A percentile compares a stretch with the other conserved stretches of the same genome.
Evolutionary conservation across 2,888 invertebrate genomes (phyloP).

Genomic region (Druceiella hillmani): DNA sequence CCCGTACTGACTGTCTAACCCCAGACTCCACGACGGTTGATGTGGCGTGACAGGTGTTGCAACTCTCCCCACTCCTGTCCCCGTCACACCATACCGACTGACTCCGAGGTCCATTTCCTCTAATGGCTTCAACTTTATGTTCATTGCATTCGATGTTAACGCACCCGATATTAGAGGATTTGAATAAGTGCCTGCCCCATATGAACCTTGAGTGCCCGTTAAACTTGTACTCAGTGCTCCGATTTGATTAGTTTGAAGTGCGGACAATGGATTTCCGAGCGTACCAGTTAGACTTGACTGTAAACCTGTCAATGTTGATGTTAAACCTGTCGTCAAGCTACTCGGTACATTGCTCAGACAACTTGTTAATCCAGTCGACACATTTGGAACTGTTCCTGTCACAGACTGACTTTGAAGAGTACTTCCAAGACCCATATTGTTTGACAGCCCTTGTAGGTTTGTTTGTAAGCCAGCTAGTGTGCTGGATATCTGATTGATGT

Average conservation of each 20-base stretch:
- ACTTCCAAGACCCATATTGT: conserved; percentile 42
- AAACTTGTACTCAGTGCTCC: conserved; percentile 42
- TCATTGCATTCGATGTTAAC: conserved; percentile 54
- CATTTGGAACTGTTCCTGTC: conserved; percentile 42
- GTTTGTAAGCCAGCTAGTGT: conserved; percentile 46
- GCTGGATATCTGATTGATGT: conserved; percentile 47
- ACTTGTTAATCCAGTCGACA: conserved; percentile 37
- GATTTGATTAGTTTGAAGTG: conserved; percentile 39
- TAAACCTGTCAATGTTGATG: conserved; percentile 41
- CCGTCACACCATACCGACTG: conserved; percentile 49
- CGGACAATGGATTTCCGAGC: conserved; percentile 40
- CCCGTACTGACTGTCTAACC: conserved; percentile 56
- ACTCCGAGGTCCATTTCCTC: conserved; percentile 67
- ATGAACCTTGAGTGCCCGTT: conserved; percentile 33
- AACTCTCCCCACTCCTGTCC: conserved; percentile 44
- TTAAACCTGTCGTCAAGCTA: conserved; percentile 40
- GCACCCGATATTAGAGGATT: conserved; percentile 58
- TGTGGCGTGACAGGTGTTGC: conserved; percentile 62
- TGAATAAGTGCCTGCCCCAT: conserved; percentile 55
- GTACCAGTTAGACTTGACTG: conserved; percentile 42
- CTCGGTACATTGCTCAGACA: conserved; percentile 44
- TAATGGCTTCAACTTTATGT: conserved; percentile 64
- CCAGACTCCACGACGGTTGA: conserved; percentile 54
- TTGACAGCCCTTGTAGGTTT: conserved; percentile 43
- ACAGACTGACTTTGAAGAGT: conserved; percentile 43